Evolutionary conservation across 2,888 invertebrate species (phyloP), one percentile per base, ranked within the genome.

Genomic region (Acrobasis consociella): DNA sequence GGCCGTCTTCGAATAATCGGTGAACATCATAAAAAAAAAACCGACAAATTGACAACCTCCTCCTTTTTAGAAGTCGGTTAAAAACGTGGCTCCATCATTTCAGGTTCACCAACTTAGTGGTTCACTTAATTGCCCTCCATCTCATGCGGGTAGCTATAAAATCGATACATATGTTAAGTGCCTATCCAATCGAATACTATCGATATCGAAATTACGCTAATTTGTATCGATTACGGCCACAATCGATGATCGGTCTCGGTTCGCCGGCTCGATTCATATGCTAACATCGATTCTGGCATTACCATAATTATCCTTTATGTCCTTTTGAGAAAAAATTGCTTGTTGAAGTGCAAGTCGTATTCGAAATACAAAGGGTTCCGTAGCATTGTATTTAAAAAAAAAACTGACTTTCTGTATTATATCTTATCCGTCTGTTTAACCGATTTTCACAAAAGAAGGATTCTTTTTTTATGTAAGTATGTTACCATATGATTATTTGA

Each of bases 211-310:
- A 70, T 67, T 63, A 62, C 69, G 63, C 67, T 71, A 71, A 74
- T 76, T 72, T 72, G 67, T 68, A 69, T 69, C 64, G 67, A 69
- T 67, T 67, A 67, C 72, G 74, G 65, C 65, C 69, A 73, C 70
- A 77, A 72, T 76, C 76, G 75, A 72, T 72, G 75, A 80, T 80
- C 73, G 75, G 78, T 77, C 65, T 46, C 64, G 68, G 38, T 71
- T 73, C 70, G 63, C 79, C 78, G 74, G 68, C 71, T 77, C 76
- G 73, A 81, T 83, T 81, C 73, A 71, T 75, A 83, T 83, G 82
- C 72, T 69, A 81, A 81, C 49, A 38, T 49, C 17, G 39, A 31
- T 56, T 55, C 60, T 50, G n/a, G 31, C 17, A 62, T 62, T 62
- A 62, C 22, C 62, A 62, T 62, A 62, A 62, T 61, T 49, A 55